Evolutionary conservation across 2,113 vertebrate species (phyloP), one percentile per base, ranked within the genome.

Genomic region (Pedetes capensis): DNA sequence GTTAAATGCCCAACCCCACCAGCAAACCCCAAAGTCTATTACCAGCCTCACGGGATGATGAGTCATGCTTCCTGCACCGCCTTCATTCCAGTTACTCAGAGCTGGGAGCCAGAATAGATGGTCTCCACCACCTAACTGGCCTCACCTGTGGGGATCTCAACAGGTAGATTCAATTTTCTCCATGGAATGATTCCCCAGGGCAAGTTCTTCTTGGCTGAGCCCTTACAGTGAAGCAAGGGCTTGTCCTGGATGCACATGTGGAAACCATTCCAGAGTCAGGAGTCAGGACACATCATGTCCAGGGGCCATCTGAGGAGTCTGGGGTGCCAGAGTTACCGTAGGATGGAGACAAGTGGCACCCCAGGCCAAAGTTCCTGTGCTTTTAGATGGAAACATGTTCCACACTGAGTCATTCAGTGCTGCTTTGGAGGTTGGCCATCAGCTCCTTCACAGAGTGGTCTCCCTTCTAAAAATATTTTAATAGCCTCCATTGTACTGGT

Each of bases 61-160:
- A 86, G 53, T 95, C 96, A 95, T 47, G 27, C 75, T 97, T 96
- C 95, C 96, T 96, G 89, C 69, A 87, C 91, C 64, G 44, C 86
- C 93, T 74, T 66, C 64, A 17, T 47, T 18, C 66, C 34, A 5
- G 79, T 80, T 76, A 25, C 93, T 89, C 85, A 64, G 91, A 71
- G 63, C 94, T 39, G 0, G 39, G 27, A 78, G 72, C 63, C 57
- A 27, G 84, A 81, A 57, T 18, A 10, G 95, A 95, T 57, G 39
- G 51, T 71, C 84, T 29, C 16, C 8, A 39, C 32, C 42, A 5
- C 66, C 39, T 49, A 71, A 4, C 86, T 64, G 80, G 59, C 57
- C 78, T 94, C 61, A 47, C 69, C 78, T 29, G 0, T 5, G n/a
- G 51, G 29, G 18, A n/a, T 10, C 63, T 59, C 76, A 64, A 3